Evolutionary conservation across 1,140 invertebrate genomes (phyloP), one percentile per base, ranked within the genome.

Genomic region (Macrocentrus cingulum): DNA sequence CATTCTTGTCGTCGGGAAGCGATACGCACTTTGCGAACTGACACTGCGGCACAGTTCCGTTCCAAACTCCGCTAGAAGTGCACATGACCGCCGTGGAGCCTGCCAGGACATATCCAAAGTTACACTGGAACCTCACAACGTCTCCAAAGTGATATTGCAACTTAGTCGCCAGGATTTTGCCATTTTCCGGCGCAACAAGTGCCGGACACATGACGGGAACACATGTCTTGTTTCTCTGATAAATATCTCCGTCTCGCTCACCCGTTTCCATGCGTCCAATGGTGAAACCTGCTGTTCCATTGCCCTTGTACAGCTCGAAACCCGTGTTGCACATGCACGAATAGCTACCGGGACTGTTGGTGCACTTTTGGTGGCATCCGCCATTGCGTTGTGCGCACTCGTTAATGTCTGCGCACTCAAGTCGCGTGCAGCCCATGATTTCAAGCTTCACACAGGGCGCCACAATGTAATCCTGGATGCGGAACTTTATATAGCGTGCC

Each of bases 211-310:
- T 93, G 1, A 95, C 83, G 0, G 91, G 90, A 25, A 98, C 94
- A 77, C 94, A 97, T 13, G 94, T 96, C 81, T 98, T 97, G 72
- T 98, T 98, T 60, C 91, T 84, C 72, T 95, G 89, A 75, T 91
- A 93, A 1, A 87, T 83, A 76, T 98, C 95, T 2, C 92, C 91
- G 70, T 95, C 91, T 62, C 91, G 80, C 62, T 88, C 79, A 5
- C 97, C 97, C 56, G 86, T 88, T 83, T 99, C 97, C 8, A 85
- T 87, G 59, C 81, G 80, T 66, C 91, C 90, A 61, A 98, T 85
- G 19, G 79, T 68, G 64, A 89, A 97, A n/a, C 92, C 94, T 62
- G 92, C 91, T 1, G 95, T 98, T 16, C 95, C 95, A 72, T 98
- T 95, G 25, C 84, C 75, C 13, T 86, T 86, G 75, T 93, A 99